Evolutionary conservation across 2,113 vertebrate genomes (phyloP), one percentile per base, ranked within the genome.

Genomic region (Chlamydotis undulata): DNA sequence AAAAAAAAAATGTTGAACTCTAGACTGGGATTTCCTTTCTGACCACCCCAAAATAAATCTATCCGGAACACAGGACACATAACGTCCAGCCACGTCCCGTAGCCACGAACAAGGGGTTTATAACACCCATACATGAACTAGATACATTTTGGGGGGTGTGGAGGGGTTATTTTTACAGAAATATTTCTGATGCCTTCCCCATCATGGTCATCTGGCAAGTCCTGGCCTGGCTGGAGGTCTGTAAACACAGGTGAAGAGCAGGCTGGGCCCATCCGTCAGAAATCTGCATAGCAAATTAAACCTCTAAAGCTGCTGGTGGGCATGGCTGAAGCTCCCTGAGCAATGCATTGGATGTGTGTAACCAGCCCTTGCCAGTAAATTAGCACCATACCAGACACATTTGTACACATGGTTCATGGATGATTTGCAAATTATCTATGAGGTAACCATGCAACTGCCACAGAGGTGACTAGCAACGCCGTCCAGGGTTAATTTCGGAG

Each of bases 1-100:
- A 43, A 43, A 41, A 43, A 41, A 57, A 45, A 96, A 87, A 73
- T 2, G 25, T 87, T 55, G 24, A 0, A 19, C 77, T 82, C 65
- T 39, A 60, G 49, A 18, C 55, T 22, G 70, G 61, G 77, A 94
- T 94, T 96, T 96, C 95, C 92, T 94, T 92, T 96, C 90, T 64
- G 69, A 71, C 56, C 29, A 83, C 73, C 91, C 74, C 65, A 83
- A 95, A 95, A 96, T 92, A 96, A 93, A 96, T 56, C 33, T 28
- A 12, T 41, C 28, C 24, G 10, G 88, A 95, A 93, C 39, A n/a
- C 1, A 0, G 41, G 52, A 53, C 35, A 89, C 90, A 95, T 75
- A 89, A 87, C 14, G 28, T 78, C 73, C 86, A 79, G 80, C 35
- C 83, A 79, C 0, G 10, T 95, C 92, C 83, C 45, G 49, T 49